Conservation (phyloP, 2,888 invertebrate species). For the Protonemura montana region DNA sequence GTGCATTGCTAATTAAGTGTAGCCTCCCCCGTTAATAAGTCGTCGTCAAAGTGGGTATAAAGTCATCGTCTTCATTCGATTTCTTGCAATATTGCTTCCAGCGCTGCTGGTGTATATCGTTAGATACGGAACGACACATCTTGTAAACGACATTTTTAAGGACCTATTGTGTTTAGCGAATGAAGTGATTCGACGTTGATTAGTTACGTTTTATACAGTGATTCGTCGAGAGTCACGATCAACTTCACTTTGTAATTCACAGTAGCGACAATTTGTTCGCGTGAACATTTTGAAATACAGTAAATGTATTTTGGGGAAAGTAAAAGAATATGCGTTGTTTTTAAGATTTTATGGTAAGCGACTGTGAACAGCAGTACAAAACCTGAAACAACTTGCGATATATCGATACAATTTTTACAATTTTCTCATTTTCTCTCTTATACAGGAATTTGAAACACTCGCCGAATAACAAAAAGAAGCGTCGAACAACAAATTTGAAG, state of each 20-base stretch:
- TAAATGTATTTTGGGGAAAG: constrained; percentile 27
- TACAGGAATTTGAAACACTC: constrained; percentile 39
- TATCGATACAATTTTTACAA: neutral
- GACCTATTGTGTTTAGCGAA: too few species aligned
- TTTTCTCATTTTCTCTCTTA: neutral
- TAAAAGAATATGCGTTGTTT: constrained; percentile 27
- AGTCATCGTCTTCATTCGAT: neutral
- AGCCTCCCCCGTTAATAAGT: neutral
- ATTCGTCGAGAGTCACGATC: too few species aligned
- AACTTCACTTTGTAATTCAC: too few species aligned
- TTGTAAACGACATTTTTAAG: too few species aligned
- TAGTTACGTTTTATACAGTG: too few species aligned
- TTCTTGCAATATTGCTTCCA: too few species aligned
- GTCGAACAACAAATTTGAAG: constrained; percentile 22
- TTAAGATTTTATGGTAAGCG: constrained; percentile 35
- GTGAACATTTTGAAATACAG: neutral
- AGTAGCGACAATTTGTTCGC: neutral
- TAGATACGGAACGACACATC: too few species aligned
- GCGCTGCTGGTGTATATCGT: too few species aligned
- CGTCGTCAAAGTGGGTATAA: neutral
- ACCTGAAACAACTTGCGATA: neutral
- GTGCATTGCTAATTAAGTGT: neutral
- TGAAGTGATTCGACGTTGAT: too few species aligned
- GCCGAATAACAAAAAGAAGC: constrained; percentile 23
- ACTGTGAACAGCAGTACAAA: neutral